Percentiles rank a stretch among this genome's conserved stretches.
Conservation (phyloP, 1,140 invertebrate species). For the Zaprionus inermis region DNA sequence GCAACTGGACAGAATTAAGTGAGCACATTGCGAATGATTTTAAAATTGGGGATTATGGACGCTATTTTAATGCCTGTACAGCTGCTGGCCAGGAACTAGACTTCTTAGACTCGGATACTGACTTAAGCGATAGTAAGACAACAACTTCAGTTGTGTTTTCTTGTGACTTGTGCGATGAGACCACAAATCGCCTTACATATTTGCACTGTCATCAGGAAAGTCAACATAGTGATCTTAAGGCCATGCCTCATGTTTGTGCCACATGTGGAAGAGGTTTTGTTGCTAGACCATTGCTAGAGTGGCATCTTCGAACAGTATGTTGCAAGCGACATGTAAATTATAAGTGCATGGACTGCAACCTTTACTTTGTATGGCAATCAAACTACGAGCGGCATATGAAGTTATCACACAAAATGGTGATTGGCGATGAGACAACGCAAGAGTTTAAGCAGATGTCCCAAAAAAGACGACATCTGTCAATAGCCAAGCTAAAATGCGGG, state of each 20-base stretch:
- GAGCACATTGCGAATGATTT: conserved; percentile 56
- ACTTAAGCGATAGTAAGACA: conserved; percentile 33
- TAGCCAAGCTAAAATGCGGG: conserved; percentile 83
- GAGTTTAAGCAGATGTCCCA: neutral
- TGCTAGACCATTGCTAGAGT: conserved; percentile 53
- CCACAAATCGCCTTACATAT: conserved; percentile 18
- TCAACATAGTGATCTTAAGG: conserved; percentile 22
- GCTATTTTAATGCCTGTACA: conserved; percentile 67
- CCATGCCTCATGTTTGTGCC: conserved; percentile 44
- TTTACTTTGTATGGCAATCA: conserved; percentile 61
- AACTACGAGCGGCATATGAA: conserved; percentile 60
- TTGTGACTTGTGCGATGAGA: conserved; percentile 54
- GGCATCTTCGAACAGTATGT: conserved; percentile 58
- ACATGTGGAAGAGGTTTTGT: conserved; percentile 56
- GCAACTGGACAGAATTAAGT: conserved; percentile 44
- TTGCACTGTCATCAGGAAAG: conserved; percentile 60
- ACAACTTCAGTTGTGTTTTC: conserved; percentile 14
- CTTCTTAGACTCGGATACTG: conserved; percentile 62
- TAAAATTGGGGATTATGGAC: conserved; percentile 59
- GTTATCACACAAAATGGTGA: conserved; percentile 29
- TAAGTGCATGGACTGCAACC: conserved; percentile 52
- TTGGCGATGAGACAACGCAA: neutral
- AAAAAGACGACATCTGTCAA: conserved; percentile 5
- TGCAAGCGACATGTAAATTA: conserved; percentile 49
- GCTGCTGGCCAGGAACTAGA: conserved; percentile 69